Base-by-base conservation (phyloP, 1,140 invertebrate genomes). In the Melanaphis sacchari region DNA sequence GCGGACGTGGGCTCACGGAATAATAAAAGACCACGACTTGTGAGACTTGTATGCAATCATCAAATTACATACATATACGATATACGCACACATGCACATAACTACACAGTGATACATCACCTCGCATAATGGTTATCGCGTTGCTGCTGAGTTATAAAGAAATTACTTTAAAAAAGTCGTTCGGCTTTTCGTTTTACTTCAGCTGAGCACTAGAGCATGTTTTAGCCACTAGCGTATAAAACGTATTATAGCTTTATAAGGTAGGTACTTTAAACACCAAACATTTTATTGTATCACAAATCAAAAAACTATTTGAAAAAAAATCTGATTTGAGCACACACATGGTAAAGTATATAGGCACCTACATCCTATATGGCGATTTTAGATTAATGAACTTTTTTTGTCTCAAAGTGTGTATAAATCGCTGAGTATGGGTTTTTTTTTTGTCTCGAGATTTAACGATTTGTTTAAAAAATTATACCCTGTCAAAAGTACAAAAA, bases 141-240 rank as follows among this genome's bases (percentile, higher is more conserved):
- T 76, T 76, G 11, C 59, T 18, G 59, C 31, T 18, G n/a, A 76
- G n/a, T 76, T 76, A n/a, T 76, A 76, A 76, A 76, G 31, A 76
- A 76, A 76, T 76, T 76, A 18, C 59, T n/a, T 76, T 76, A 76
- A 76, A 76, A 76, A 76, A 76, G 59, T 76, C 59, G 59, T 76
- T 76, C 11, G 59, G 59, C 31, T 15, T 76, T 76, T 76, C 59
- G 59, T 76, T 36, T 76, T 18, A 76, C 59, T 76, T 76, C 59
- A 15, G 31, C 6, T 3, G 31, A 4, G 31, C 59, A n/a, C 59
- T 18, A 49, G 46, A 18, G 31, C 59, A n/a, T 49, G 46, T 0
- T 66, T n/a, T 66, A 31, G 59, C 31, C 59, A 66, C 59, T n/a
- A 22, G 11, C n/a, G 15, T 76, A n/a, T 76, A 18, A 76, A n/a